Conservation (phyloP, 92 coral and sea anemone species). For the Plumapathes pennacea region DNA sequence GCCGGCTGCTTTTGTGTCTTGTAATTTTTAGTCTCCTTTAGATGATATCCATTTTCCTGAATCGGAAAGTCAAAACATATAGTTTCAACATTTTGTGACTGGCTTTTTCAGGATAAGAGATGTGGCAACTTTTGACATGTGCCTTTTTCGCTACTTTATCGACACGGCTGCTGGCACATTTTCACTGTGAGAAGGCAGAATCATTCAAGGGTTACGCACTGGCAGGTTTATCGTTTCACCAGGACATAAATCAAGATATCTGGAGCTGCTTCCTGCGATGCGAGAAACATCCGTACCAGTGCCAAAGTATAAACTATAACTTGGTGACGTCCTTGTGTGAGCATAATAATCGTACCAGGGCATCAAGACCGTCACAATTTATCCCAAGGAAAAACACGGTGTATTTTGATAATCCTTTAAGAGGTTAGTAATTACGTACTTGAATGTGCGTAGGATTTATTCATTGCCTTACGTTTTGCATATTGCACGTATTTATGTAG, state of each 20-base stretch:
- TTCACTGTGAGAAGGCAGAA: conserved; percentile 8
- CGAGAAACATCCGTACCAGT: background rate
- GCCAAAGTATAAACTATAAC: conserved; percentile 60
- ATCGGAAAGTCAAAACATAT: background rate
- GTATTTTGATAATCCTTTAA: conserved; percentile 57
- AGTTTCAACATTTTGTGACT: background rate
- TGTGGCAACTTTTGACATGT: too few species aligned
- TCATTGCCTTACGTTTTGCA: too few species aligned
- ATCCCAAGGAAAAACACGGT: conserved; percentile 5
- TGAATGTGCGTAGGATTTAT: too few species aligned
- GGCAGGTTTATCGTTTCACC: conserved; percentile 6
- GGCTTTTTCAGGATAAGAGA: too few species aligned
- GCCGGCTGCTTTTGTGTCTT: background rate
- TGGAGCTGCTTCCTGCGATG: conserved; percentile 43
- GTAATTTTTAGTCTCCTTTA: background rate
- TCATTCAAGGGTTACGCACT: conserved; percentile 35
- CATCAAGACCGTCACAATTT: conserved; percentile 12
- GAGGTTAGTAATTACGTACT: conserved; percentile 20
- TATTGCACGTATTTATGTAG: too few species aligned
- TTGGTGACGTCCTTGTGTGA: conserved; percentile 27
- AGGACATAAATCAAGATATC: conserved; percentile 3
- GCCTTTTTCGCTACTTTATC: background rate
- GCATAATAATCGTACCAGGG: conserved; percentile 52
- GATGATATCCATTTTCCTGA: background rate
- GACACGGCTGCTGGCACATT: background rate